Base-by-base conservation (phyloP, 2,113 vertebrate species). In the Vanacampus margaritifer region DNA sequence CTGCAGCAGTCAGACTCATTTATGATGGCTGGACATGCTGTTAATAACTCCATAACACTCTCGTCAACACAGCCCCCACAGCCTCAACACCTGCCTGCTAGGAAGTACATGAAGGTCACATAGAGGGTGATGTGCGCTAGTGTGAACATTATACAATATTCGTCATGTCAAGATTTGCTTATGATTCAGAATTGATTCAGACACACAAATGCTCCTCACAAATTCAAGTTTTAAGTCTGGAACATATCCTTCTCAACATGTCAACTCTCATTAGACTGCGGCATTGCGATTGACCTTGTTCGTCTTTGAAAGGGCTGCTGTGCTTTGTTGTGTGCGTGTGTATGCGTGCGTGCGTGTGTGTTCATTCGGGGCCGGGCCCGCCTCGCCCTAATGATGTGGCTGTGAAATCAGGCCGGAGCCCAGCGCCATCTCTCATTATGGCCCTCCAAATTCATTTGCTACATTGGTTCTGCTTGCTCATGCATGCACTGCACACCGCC, bases 401-500 rank as follows among this genome's bases (percentile, higher is more conserved):
- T 91, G 90, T 93, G 91, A 92, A 93, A 92, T 92, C 84, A 78
- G 90, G 84, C 84, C 71, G 68, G 77, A 84, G 88, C 86, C 79
- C 82, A 85, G 84, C 61, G 83, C 90, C 82, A 68, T 78, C 86
- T 88, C 90, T 92, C 90, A 92, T 92, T 91, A 91, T 78, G 76
- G 73, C 85, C 82, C 89, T 89, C 89, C 87, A 92, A 91, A 93
- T 92, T 90, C 87, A 93, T 93, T 92, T 90, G 86, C 89, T 83
- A 86, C 89, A 79, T 91, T 57, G 85, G 75, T 89, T 92, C 78
- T 85, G 81, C 80, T 84, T 82, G 82, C 74, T 91, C 86, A 84
- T 84, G 87, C 87, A 88, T 86, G 86, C 80, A 32, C 80, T 32
- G 17, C 87, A 87, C 63, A 71, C 81, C 65, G 45, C 73, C 63